A percentile compares a stretch with the other conserved stretches of the same genome.
These are phyloP conservation scores for Liasis olivaceus DNA, from an alignment of 2,797 vertebrate genomes.

Conservation along the genomic window DNA sequence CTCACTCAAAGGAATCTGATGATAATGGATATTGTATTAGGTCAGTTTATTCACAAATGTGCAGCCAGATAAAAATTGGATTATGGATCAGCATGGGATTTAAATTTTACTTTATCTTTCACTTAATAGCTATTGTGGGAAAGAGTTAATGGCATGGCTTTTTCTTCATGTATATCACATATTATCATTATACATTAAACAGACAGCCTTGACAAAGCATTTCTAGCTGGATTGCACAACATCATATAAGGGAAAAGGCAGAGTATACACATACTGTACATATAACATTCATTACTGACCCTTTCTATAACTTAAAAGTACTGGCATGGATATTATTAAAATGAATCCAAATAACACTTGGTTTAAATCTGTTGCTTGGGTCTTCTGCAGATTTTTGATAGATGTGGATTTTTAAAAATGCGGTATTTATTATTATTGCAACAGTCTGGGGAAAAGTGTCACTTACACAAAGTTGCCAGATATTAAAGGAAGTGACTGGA, in stretches of 20 bases:
- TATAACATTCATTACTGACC: neutral
- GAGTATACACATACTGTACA: neutral
- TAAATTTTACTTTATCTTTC: constrained; percentile 40
- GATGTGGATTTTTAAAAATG: neutral
- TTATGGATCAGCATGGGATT: constrained; percentile 26
- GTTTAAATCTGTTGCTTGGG: neutral
- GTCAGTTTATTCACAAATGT: neutral
- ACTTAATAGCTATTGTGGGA: constrained; percentile 24
- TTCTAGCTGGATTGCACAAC: constrained; percentile 51
- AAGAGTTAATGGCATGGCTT: constrained; percentile 11
- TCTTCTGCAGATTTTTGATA: neutral
- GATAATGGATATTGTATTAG: constrained; percentile 19
- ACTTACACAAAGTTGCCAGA: neutral
- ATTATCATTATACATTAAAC: constrained; percentile 23
- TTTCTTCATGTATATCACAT: constrained; percentile 35
- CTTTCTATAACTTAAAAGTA: neutral
- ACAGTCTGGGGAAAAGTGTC: neutral
- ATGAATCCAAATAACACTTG: neutral
- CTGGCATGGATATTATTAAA: neutral
- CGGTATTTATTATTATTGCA: neutral
- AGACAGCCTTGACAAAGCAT: constrained; percentile 34
- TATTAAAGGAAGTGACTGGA: neutral
- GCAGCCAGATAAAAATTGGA: constrained; percentile 24
- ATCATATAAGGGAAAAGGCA: constrained; percentile 36
- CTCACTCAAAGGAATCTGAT: constrained; percentile 8